Percentiles rank a stretch among this genome's conserved stretches.
phyloP scores from a whole-genome alignment of 2,113 vertebrate genomes.

The Narcine bancroftii region DNA sequence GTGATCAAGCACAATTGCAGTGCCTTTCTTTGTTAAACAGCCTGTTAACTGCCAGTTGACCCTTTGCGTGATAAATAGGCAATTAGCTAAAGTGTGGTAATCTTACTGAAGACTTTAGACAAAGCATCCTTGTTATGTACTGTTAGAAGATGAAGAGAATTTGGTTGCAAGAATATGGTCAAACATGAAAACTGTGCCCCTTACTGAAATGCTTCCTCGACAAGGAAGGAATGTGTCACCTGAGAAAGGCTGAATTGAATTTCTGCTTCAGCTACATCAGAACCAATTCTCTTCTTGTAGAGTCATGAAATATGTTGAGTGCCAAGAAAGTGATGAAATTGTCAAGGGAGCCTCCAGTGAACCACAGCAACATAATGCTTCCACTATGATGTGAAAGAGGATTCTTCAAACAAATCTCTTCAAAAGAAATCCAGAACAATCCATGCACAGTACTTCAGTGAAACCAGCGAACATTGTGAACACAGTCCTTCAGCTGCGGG shows the following conservation, averaged over 20 bases:
- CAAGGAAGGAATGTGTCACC: slow-evolving; percentile 1
- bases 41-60: background rate
- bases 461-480: background rate
- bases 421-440: slow-evolving; percentile 8
- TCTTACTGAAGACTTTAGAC: background rate
- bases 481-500: background rate
- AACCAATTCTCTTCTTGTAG: slow-evolving; percentile 3
- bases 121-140: background rate
- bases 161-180: background rate
- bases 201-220: background rate
- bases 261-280: background rate
- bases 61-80: background rate
- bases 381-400: slow-evolving; percentile 24
- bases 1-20: background rate
- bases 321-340: slow-evolving; percentile 26
- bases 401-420: slow-evolving; percentile 18
- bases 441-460: slow-evolving; percentile 19
- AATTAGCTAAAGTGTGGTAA: background rate
- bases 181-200: no score
- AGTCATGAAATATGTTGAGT: slow-evolving; percentile 4
- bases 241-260: background rate
- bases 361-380: background rate
- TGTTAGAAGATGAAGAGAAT: background rate
- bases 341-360: background rate
- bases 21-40: background rate